phyloP scores from a whole-genome alignment of 2,113 vertebrate species.

The Xyliphius kryptos region DNA sequence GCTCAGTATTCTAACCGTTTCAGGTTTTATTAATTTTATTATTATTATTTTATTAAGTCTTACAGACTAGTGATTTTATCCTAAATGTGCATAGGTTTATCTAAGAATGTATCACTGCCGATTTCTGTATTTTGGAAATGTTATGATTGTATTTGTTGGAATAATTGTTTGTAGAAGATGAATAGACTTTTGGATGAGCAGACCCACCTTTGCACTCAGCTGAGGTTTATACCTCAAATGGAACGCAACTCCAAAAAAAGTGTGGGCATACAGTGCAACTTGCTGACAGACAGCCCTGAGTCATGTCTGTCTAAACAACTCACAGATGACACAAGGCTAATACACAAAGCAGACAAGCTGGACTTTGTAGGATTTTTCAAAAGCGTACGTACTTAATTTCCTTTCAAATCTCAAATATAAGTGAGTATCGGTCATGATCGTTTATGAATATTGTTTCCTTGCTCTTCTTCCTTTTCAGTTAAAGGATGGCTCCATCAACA shows the following conservation, averaged over 20 bases:
- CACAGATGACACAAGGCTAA: neutral
- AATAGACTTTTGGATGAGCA: conserved; percentile 69
- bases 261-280: conserved; percentile 52
- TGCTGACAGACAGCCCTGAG: conserved; percentile 27
- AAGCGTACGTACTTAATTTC: conserved; percentile 46
- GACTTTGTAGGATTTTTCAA: conserved; percentile 55
- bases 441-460: too few species aligned
- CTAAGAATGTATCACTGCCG: too few species aligned
- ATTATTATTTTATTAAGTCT: too few species aligned
- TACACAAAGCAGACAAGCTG: conserved; percentile 47
- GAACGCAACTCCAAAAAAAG: conserved; percentile 30
- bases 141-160: too few species aligned
- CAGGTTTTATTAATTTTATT: too few species aligned
- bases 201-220: conserved; percentile 61
- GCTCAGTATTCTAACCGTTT: too few species aligned
- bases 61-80: too few species aligned
- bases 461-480: conserved; percentile 46
- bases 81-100: too few species aligned
- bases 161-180: conserved; percentile 66
- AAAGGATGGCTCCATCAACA: conserved; percentile 56
- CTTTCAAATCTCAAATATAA: too few species aligned
- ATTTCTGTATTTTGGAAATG: too few species aligned
- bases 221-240: conserved; percentile 43
- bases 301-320: conserved; percentile 4
- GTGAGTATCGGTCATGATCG: too few species aligned